Evolutionary conservation across 1,140 invertebrate species (phyloP).

Genomic region (Galendromus occidentalis): DNA sequence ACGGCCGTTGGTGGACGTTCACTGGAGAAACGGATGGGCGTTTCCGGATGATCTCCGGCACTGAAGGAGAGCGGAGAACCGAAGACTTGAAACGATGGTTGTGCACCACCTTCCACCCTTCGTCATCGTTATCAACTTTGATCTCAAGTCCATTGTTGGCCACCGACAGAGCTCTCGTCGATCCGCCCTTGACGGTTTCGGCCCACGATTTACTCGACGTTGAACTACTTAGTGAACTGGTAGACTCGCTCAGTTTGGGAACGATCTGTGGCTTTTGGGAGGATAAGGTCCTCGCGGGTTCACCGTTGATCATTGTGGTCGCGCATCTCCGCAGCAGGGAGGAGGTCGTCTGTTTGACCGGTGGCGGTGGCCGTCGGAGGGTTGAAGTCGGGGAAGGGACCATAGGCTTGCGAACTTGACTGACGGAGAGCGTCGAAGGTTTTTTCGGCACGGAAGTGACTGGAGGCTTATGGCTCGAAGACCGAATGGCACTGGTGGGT

Average conservation of each 20-base stretch:
- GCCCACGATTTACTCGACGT: slow-evolving; percentile 8
- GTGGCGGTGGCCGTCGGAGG: not conserved
- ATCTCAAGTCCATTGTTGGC: slow-evolving; percentile 3
- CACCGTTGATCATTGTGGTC: not conserved
- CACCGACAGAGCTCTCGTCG: not conserved
- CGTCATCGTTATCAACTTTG: slow-evolving; percentile 11
- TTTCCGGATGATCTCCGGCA: not conserved
- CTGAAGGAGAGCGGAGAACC: not conserved
- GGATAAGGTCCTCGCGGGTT: not conserved
- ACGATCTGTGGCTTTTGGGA: not conserved
- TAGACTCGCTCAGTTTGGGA: not conserved
- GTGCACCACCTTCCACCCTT: not conserved
- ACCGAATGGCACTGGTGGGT: not conserved
- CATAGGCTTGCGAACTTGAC: not conserved
- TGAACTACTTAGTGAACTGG: not conserved
- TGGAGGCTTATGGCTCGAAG: not conserved
- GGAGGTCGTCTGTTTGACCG: slow-evolving; percentile 1
- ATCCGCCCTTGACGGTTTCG: not conserved
- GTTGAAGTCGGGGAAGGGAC: not conserved
- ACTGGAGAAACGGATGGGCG: not conserved
- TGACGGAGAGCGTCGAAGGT: not conserved
- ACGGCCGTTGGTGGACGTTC: not conserved
- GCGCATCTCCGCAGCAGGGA: not conserved
- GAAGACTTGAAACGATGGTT: not conserved
- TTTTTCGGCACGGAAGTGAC: not conserved